Base-by-base conservation (phyloP, 1,140 invertebrate species). In the Meloidogyne floridensis region DNA sequence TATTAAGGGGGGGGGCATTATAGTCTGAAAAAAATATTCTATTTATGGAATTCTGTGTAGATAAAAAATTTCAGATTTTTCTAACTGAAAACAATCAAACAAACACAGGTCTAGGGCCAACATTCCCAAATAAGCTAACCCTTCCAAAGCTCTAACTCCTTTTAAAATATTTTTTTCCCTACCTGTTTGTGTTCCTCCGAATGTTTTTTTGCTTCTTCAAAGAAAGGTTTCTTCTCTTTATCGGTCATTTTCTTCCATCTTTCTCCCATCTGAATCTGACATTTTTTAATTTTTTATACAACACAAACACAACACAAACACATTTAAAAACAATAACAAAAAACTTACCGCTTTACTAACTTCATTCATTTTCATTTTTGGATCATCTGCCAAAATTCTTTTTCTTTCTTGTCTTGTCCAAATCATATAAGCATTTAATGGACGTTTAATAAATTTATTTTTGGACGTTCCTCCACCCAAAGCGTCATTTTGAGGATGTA, bases 351-450 rank as follows among this genome's bases (percentile, higher is more conserved):
- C 80, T 84, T 84, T 83, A 20, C 75, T 77, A 43, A 83, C 82
- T 80, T 85, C 85, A 72, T 84, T 81, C 85, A 86, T 86, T 72
- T 87, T 87, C 75, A 86, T 76, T 54, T 89, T 85, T 13, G 86
- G 86, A 47, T 87, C 84, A 11, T 80, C 76, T 71, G 73, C 79
- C 20, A 92, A 88, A 78, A 92, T 92, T 84, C 91, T 91, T 54
- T 91, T 82, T 69, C 91, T 78, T 82, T 91, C 91, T 81, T 92
- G 91, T 72, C 91, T 82, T n/a, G 86, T 87, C 87, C 87, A 87
- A 47, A 87, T 87, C 86, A 87, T 87, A 70, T 87, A 87, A 42
- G 86, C 86, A 76, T 87, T 87, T 75, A 87, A 75, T 7, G 86
- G 86, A 43, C 86, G 51, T 72, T 87, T 87, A 72, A 87, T 87